phyloP scores from a whole-genome alignment of 2,113 vertebrate species.

The human region DNA sequence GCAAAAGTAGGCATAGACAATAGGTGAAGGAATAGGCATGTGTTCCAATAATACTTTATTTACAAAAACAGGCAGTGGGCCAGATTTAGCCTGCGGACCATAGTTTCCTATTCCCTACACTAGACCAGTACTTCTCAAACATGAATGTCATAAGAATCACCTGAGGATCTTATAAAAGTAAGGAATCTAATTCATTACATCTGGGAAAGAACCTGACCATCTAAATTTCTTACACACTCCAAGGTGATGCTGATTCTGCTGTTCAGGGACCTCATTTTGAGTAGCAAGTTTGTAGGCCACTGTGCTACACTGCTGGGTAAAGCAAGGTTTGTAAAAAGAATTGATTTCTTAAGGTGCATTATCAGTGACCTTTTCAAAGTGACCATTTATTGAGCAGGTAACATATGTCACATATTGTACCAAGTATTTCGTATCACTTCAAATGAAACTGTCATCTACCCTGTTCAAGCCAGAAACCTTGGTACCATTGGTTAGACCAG shows the following conservation, averaged over 20 bases:
- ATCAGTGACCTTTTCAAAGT: neutral
- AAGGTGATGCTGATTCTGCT: too few species aligned
- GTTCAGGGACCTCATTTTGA: neutral
- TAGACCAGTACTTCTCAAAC: neutral
- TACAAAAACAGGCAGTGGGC: neutral
- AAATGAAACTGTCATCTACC: neutral
- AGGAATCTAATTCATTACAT: neutral
- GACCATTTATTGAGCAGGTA: neutral
- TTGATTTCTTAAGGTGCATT: neutral
- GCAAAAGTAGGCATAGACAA: neutral
- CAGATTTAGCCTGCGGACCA: neutral
- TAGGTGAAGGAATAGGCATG: neutral
- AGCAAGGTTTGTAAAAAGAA: neutral
- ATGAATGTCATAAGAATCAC: neutral
- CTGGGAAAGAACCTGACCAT: neutral
- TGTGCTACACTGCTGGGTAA: neutral
- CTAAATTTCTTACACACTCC: neutral
- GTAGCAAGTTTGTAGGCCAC: neutral
- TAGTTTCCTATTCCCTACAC: neutral
- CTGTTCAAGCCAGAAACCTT: neutral
- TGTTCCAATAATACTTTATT: neutral
- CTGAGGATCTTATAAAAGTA: neutral
- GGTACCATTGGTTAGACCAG: neutral
- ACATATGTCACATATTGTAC: neutral
- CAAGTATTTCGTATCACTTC: neutral